Evolutionary conservation across 2,797 vertebrate genomes (phyloP).

Genomic region (Cynopterus sphinx): DNA sequence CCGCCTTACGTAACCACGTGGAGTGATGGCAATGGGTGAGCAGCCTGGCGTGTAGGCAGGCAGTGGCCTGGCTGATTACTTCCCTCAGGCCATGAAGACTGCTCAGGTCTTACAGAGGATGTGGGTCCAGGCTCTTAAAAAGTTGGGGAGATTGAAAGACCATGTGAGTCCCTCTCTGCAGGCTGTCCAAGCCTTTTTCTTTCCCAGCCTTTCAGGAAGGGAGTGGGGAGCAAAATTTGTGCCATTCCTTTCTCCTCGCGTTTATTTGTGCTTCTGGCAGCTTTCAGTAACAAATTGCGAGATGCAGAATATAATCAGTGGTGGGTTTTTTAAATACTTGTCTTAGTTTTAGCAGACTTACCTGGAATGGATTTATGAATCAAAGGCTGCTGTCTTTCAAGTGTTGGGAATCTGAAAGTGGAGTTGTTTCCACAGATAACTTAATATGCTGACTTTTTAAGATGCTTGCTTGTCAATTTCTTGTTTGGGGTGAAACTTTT

Average conservation of each 20-base stretch:
- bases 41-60: conserved; percentile 76
- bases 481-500: not conserved
- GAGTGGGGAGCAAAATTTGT: not conserved
- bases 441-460: not conserved
- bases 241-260: conserved; percentile 54
- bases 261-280: not conserved
- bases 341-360: not conserved
- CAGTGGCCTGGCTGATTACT: conserved; percentile 67
- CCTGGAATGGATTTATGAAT: not conserved
- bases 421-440: not conserved
- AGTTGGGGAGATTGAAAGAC: conserved; percentile 92
- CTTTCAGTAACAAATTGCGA: conserved; percentile 43
- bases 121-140: conserved; percentile 93
- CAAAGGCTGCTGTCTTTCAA: not conserved
- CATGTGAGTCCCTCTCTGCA: conserved; percentile 88
- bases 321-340: not conserved
- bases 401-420: not conserved
- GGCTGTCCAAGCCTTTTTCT: not conserved
- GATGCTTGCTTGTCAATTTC: not conserved
- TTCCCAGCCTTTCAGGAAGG: conserved; percentile 7
- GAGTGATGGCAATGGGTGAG: conserved; percentile 88
- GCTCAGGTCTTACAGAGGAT: conserved; percentile 90
- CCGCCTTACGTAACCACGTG: conserved; percentile 92
- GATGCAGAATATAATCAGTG: not conserved
- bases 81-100: conserved; percentile 90